Evolutionary conservation across 2,113 vertebrate species (phyloP).

Genomic region (Hipposideros armiger): DNA sequence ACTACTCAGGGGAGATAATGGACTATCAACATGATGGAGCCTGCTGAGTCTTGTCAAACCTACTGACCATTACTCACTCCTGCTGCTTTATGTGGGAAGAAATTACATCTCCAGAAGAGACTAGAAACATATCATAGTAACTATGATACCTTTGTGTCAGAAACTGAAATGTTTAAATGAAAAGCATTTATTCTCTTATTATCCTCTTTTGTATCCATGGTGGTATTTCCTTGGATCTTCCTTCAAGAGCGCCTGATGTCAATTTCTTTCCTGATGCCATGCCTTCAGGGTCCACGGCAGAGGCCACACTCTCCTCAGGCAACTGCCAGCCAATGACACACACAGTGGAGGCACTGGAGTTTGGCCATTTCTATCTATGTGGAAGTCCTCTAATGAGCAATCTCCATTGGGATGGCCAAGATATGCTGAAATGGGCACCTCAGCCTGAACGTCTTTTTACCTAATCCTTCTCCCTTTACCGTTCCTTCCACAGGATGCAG

Average conservation of each 20-base stretch:
- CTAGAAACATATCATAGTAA: not conserved
- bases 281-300: not conserved
- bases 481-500: not conserved
- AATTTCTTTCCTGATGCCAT: no score
- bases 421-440: accelerated
- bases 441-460: not conserved
- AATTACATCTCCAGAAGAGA: not conserved
- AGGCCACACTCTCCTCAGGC: not conserved
- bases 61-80: not conserved
- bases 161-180: not conserved
- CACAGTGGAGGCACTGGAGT: no score
- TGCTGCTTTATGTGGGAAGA: not conserved
- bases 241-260: not conserved
- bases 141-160: not conserved
- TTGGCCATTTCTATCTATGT: not conserved
- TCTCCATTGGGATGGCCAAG: not conserved
- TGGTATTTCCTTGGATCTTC: not conserved
- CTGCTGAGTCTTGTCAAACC: not conserved
- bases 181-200: not conserved
- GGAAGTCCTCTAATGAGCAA: not conserved
- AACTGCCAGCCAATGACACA: not conserved
- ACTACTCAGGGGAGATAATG: not conserved
- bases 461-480: not conserved
- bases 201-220: not conserved
- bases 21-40: not conserved